A percentile compares a stretch with the other conserved stretches of the same genome.
Conservation (phyloP, 2,113 vertebrate species). For the Chloebia gouldiae region DNA sequence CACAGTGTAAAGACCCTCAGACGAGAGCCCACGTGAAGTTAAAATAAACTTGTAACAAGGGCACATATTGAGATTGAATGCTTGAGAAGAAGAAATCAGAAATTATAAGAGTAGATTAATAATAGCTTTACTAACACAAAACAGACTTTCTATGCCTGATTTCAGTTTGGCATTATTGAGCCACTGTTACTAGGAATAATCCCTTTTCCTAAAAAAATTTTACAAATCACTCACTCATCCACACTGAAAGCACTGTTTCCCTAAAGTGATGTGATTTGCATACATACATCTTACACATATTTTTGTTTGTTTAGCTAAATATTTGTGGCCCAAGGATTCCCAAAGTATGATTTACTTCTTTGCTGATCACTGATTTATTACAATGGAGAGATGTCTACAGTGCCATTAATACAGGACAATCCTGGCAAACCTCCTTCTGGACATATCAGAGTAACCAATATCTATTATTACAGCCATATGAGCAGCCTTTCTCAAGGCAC, state of each 20-base stretch:
- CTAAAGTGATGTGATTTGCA: not conserved
- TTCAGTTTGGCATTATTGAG: not conserved
- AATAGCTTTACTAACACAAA: not conserved
- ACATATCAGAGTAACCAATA: not conserved
- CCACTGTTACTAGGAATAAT: not conserved
- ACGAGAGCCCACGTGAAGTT: not conserved
- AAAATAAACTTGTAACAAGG: not conserved
- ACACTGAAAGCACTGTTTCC: not conserved
- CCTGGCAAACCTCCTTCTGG: not conserved
- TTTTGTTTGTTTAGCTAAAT: not conserved
- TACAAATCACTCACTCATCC: not conserved
- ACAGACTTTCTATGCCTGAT: not conserved
- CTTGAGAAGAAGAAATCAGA: not conserved
- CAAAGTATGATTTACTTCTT: not conserved
- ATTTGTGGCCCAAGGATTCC: not conserved
- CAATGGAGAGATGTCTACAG: not conserved
- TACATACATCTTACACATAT: not conserved
- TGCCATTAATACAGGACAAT: not conserved
- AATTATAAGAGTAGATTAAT: not conserved
- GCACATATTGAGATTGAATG: not conserved
- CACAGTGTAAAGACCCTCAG: not conserved
- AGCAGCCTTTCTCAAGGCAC: not conserved
- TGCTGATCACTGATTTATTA: not conserved
- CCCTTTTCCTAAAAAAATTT: conserved; percentile 11
- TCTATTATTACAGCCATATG: not conserved